Conservation (phyloP, 2,113 vertebrate species). For the Alectura lathami region DNA sequence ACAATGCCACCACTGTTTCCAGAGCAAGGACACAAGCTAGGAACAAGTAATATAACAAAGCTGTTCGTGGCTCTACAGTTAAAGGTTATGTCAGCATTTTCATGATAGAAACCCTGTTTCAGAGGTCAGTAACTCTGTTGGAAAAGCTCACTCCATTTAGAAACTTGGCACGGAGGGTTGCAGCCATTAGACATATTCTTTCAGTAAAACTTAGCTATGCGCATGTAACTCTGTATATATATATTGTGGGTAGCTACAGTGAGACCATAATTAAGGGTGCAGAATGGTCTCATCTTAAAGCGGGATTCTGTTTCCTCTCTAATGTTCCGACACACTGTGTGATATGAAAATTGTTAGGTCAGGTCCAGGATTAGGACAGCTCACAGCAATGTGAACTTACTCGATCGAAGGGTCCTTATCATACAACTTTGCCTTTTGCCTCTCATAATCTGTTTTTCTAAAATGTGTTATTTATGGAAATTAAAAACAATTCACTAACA, state of each 20-base stretch:
- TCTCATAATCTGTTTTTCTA: neutral
- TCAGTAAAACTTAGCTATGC: neutral
- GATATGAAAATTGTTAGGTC: neutral
- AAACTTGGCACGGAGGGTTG: neutral
- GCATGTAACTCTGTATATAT: neutral
- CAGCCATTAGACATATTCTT: neutral
- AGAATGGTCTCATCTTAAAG: neutral
- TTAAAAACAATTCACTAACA: neutral
- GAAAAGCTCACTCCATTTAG: conserved; percentile 58
- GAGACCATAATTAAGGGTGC: neutral
- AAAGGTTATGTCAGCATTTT: conserved; percentile 74
- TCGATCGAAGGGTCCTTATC: neutral
- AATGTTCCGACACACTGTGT: neutral
- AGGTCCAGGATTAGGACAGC: neutral
- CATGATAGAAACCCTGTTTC: conserved; percentile 62
- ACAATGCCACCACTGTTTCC: conserved; percentile 74
- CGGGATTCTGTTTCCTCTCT: neutral
- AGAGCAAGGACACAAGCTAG: conserved; percentile 38
- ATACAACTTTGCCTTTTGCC: neutral
- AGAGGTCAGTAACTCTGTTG: conserved; percentile 61
- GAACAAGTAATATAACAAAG: conserved; percentile 57
- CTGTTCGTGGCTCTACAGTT: conserved; percentile 36
- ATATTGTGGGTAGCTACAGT: neutral
- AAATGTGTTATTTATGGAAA: neutral
- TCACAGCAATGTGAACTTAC: neutral